These are phyloP conservation scores for Coptodon bakossiorum DNA, from an alignment of 2,113 vertebrate species.

Conservation along the genomic window DNA sequence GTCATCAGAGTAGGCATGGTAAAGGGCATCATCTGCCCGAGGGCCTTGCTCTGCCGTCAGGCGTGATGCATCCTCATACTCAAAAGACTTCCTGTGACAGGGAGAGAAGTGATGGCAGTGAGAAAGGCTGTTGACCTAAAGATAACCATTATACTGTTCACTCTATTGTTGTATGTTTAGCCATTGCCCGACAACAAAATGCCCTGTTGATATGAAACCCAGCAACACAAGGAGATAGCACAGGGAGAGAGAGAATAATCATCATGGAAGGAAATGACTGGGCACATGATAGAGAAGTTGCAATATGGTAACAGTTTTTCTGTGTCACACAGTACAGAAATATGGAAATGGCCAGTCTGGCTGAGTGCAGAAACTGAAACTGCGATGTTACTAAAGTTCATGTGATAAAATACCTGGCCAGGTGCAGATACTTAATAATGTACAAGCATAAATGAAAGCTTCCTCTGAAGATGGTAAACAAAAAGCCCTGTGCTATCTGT, in stretches of 20 bases:
- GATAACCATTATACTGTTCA: not conserved
- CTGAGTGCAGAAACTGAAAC: not conserved
- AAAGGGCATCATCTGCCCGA: constrained; percentile 68
- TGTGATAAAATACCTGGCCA: not conserved
- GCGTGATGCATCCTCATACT: constrained; percentile 90
- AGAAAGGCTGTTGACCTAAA: constrained; percentile 11
- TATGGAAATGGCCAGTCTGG: not conserved
- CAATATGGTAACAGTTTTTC: not conserved
- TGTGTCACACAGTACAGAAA: not conserved
- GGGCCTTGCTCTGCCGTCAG: constrained; percentile 70
- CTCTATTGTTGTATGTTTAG: not conserved
- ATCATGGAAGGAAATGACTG: not conserved
- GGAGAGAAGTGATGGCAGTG: not conserved
- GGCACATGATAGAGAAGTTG: not conserved
- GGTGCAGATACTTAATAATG: not conserved
- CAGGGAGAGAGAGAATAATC: not conserved
- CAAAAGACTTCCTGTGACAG: constrained; percentile 89
- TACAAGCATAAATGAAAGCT: not conserved
- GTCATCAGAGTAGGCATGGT: constrained; percentile 87
- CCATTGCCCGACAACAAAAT: not conserved
- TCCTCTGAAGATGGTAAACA: not conserved
- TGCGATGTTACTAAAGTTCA: not conserved
- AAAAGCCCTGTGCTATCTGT: not conserved
- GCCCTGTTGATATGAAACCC: constrained; percentile 8
- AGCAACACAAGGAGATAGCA: not conserved